Conservation (phyloP, 2,888 invertebrate species). For the Lasioglossum villosulum region DNA sequence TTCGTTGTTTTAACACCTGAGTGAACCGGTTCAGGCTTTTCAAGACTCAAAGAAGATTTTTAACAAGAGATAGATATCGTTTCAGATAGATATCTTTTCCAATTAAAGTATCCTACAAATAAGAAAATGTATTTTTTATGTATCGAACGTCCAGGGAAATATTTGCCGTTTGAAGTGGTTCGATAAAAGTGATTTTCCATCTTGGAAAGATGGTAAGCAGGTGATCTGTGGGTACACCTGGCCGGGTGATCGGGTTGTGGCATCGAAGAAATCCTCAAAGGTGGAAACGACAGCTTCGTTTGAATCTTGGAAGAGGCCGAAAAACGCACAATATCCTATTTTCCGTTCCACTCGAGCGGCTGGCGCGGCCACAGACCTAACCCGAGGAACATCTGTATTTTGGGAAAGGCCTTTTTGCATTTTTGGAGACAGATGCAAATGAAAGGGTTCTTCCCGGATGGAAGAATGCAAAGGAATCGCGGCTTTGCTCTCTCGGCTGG, state of each 20-base stretch:
- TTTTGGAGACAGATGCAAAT: slow-evolving; percentile 76
- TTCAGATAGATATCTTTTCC: background rate
- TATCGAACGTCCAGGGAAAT: background rate
- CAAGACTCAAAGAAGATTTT: background rate
- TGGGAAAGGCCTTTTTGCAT: slow-evolving; percentile 73
- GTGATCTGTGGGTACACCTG: slow-evolving; percentile 66
- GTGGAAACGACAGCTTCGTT: slow-evolving; percentile 52
- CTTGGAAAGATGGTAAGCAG: slow-evolving; percentile 61
- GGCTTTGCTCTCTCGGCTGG: slow-evolving; percentile 61
- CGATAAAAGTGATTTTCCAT: slow-evolving; percentile 33
- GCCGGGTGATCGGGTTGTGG: slow-evolving; percentile 42
- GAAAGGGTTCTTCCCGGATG: slow-evolving; percentile 71
- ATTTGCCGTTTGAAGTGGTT: background rate
- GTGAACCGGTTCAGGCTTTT: background rate
- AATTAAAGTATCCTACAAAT: background rate
- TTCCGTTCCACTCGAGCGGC: slow-evolving; percentile 77
- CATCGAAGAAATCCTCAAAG: slow-evolving; percentile 41
- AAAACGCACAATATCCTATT: slow-evolving; percentile 68
- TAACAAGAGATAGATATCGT: background rate
- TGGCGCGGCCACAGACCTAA: slow-evolving; percentile 58
- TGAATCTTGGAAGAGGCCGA: slow-evolving; percentile 60
- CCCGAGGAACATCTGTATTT: slow-evolving; percentile 78
- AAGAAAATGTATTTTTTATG: background rate
- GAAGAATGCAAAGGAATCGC: slow-evolving; percentile 69
- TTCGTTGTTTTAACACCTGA: background rate